Conservation (phyloP, 1,140 invertebrate genomes). For the Drosophila simulans region DNA sequence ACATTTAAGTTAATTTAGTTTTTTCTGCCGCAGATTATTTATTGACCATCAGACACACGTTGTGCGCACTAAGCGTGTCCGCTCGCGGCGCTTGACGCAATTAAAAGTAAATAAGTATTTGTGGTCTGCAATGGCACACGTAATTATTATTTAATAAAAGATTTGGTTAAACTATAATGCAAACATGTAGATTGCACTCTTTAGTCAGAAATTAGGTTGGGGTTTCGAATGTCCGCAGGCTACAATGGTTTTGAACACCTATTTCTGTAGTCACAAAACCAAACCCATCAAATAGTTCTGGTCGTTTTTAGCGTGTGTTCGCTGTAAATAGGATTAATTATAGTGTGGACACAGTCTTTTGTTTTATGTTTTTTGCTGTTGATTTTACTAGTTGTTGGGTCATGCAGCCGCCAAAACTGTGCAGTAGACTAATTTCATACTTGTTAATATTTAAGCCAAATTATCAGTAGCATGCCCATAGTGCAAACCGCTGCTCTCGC, state of each 20-base stretch:
- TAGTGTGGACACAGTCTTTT: constrained; percentile 10
- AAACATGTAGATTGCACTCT: not conserved
- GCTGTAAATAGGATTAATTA: constrained; percentile 13
- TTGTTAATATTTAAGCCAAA: no score
- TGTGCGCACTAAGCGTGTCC: constrained; percentile 30
- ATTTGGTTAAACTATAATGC: not conserved
- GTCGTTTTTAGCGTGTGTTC: not conserved
- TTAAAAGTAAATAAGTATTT: constrained; percentile 53
- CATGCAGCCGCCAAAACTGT: no score
- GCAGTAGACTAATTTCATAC: no score
- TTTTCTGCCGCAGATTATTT: constrained; percentile 9
- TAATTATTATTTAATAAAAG: constrained; percentile 2
- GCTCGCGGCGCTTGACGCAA: constrained; percentile 31
- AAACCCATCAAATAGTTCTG: not conserved
- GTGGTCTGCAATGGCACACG: not conserved
- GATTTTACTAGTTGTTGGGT: constrained; percentile 62
- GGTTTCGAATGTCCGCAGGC: not conserved
- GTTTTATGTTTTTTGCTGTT: constrained; percentile 36
- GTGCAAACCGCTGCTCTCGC: no score
- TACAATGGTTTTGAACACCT: not conserved
- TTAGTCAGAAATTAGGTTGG: not conserved
- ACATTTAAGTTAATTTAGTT: not conserved
- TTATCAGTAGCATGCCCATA: no score
- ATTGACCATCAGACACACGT: constrained; percentile 17
- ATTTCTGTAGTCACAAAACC: no score